phyloP scores from a whole-genome alignment of 2,113 vertebrate genomes.

The Solea solea region DNA sequence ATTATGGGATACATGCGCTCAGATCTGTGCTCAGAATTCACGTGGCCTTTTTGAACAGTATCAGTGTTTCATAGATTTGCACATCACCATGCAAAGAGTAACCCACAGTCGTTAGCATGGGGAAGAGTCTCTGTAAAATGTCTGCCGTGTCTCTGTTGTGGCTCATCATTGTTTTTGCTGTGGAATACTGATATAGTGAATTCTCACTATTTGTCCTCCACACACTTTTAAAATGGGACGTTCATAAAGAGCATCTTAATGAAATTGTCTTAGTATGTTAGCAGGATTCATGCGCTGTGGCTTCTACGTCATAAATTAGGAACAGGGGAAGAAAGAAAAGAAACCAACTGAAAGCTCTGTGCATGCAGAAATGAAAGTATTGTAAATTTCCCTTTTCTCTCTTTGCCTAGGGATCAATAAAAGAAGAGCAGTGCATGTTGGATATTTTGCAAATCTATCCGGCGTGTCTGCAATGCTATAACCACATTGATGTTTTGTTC shows the following conservation, averaged over 20 bases:
- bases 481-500: constrained; percentile 19
- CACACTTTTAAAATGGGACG: neutral
- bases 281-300: constrained; percentile 1
- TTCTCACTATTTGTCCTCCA: neutral
- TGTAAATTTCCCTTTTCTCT: neutral
- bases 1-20: constrained; percentile 44
- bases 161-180: constrained; percentile 15
- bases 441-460: neutral
- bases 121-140: constrained; percentile 18
- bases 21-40: constrained; percentile 51
- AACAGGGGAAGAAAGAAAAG: neutral
- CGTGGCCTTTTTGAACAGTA: constrained; percentile 12
- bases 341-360: neutral
- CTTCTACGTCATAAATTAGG: neutral
- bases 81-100: constrained; percentile 31
- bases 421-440: neutral
- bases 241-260: neutral
- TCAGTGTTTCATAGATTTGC: constrained; percentile 25
- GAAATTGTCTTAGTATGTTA: neutral
- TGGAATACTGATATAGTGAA: neutral
- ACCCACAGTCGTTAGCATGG: constrained; percentile 28
- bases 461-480: neutral
- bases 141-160: constrained; percentile 7
- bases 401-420: neutral
- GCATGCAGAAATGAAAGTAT: neutral